Conservation (phyloP, 2,888 invertebrate species). For the Autographa pulchrina region DNA sequence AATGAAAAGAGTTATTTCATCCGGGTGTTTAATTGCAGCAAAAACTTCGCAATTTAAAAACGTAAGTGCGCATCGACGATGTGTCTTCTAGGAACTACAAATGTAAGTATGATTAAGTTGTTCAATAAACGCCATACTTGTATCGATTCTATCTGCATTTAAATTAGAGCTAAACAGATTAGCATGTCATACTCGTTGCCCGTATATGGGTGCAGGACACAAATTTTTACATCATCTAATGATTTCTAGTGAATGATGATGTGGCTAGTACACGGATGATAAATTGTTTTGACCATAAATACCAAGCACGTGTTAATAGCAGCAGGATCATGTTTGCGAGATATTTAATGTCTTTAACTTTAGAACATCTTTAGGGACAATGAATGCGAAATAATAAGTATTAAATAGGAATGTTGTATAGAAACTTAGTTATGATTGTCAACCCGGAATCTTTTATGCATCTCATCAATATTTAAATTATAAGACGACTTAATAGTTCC, state of each 20-base stretch:
- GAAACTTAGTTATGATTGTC: constrained; percentile 52
- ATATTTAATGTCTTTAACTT: constrained; percentile 5
- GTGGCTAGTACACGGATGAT: constrained; percentile 61
- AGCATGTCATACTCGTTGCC: constrained; percentile 32
- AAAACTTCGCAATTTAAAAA: constrained; percentile 20
- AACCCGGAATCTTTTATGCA: constrained; percentile 70
- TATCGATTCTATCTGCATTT: constrained; percentile 53
- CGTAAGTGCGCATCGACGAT: constrained; percentile 32
- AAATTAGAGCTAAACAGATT: constrained; percentile 49
- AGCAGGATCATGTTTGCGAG: constrained; percentile 27
- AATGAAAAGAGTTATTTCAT: constrained; percentile 61
- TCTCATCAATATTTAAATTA: constrained; percentile 71
- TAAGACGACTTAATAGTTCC: constrained; percentile 67
- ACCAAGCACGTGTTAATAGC: constrained; percentile 61
- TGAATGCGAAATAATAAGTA: constrained; percentile 22
- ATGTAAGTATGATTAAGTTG: constrained; percentile 35
- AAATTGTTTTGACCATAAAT: constrained; percentile 66
- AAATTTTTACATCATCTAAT: constrained; percentile 54
- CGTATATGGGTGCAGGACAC: constrained; percentile 41
- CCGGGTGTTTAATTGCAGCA: constrained; percentile 56
- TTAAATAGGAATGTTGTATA: constrained; percentile 7
- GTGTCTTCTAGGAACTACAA: constrained; percentile 53
- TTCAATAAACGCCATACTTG: constrained; percentile 41
- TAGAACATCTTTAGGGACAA: constrained; percentile 24
- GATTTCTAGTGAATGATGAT: constrained; percentile 69